A percentile compares a stretch with the other conserved stretches of the same genome.
These are phyloP conservation scores for Leucophenga montana DNA, from an alignment of 2,888 invertebrate genomes.

Conservation along the genomic window DNA sequence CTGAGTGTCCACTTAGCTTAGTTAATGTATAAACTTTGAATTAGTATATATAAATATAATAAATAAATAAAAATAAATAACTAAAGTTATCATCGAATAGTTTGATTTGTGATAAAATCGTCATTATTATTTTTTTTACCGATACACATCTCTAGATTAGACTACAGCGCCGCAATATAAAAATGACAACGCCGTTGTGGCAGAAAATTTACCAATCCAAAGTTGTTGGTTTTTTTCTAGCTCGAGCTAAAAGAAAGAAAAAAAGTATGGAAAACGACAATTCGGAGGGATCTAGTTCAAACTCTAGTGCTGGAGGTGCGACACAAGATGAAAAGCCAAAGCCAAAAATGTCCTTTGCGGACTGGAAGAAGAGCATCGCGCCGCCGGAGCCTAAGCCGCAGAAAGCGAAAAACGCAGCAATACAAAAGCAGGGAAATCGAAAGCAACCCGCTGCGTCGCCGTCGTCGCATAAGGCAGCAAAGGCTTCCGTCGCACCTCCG, in stretches of 20 bases:
- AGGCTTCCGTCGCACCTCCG: neutral
- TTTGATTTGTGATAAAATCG: too few relatives aligned
- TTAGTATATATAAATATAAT: too few relatives aligned
- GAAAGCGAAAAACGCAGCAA: slow-evolving; percentile 8
- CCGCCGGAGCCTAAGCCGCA: slow-evolving; percentile 34
- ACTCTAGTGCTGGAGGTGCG: slow-evolving; percentile 11
- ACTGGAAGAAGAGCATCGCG: slow-evolving; percentile 59
- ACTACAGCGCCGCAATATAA: too few relatives aligned
- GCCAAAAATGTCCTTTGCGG: slow-evolving; percentile 56
- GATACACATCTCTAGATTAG: too few relatives aligned
- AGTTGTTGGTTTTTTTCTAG: neutral
- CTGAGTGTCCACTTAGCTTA: too few relatives aligned
- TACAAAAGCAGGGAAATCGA: neutral
- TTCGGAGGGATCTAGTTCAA: slow-evolving; percentile 26
- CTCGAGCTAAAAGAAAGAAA: neutral
- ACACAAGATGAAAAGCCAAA: too few relatives aligned
- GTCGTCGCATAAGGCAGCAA: too few relatives aligned
- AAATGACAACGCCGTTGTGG: neutral
- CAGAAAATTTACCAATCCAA: neutral
- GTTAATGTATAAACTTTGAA: too few relatives aligned
- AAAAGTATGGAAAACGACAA: slow-evolving; percentile 46
- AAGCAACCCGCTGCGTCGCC: too few relatives aligned
- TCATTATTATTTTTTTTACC: too few relatives aligned
- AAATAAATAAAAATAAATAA: too few relatives aligned
- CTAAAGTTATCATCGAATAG: too few relatives aligned